These are phyloP conservation scores for Lasioglossum albipes DNA, from an alignment of 1,140 invertebrate species.

Conservation along the genomic window DNA sequence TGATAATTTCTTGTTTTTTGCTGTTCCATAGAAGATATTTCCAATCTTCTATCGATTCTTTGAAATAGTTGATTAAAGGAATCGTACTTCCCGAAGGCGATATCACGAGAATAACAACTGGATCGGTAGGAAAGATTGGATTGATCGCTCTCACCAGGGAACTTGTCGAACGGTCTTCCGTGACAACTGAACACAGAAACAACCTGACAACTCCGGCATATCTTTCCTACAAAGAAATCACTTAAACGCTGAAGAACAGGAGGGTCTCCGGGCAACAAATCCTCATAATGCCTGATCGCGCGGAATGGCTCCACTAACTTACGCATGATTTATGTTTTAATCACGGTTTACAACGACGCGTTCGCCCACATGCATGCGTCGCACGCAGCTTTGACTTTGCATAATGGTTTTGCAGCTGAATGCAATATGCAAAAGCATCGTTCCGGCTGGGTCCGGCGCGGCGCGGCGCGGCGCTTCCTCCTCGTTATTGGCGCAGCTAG, in stretches of 20 bases:
- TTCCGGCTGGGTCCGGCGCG: not conserved
- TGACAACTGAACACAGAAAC: not conserved
- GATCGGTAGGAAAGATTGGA: not conserved
- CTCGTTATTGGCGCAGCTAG: conserved; percentile 20
- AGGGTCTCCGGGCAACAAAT: conserved; percentile 29
- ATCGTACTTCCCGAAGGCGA: too few relatives aligned
- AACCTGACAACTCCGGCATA: not conserved
- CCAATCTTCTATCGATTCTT: too few relatives aligned
- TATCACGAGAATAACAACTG: not conserved
- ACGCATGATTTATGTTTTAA: conserved; percentile 69
- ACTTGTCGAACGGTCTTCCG: not conserved
- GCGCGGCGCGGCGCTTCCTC: not conserved
- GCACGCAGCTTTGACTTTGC: conserved; percentile 56
- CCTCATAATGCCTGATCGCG: conserved; percentile 20
- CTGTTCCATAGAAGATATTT: too few relatives aligned
- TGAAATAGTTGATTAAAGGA: too few relatives aligned
- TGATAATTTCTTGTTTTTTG: too few relatives aligned
- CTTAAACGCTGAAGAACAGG: conserved; percentile 40
- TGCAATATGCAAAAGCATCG: conserved; percentile 30
- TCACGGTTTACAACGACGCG: conserved; percentile 57
- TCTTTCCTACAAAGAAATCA: conserved; percentile 37
- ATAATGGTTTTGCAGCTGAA: conserved; percentile 57
- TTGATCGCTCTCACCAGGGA: not conserved
- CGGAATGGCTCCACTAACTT: conserved; percentile 50
- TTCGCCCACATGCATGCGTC: conserved; percentile 51